These are phyloP conservation scores for Tringa solitaria DNA, from an alignment of 2,113 vertebrate species.

Conservation along the genomic window DNA sequence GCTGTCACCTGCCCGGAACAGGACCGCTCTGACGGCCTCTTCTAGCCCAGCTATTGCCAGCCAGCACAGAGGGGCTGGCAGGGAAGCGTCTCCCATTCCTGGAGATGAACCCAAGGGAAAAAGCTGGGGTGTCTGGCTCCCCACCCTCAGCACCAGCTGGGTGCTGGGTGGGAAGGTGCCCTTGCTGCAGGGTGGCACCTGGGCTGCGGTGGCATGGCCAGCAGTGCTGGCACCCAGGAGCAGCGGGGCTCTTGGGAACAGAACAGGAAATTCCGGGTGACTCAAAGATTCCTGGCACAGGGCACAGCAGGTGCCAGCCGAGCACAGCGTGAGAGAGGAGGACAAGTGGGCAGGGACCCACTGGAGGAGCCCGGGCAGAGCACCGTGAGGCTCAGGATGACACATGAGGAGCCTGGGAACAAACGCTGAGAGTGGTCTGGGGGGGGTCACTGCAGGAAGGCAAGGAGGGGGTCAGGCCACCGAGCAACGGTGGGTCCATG, in stretches of 20 bases:
- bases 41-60: not conserved
- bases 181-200: accelerated
- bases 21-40: accelerated
- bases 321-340: not conserved
- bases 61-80: not conserved
- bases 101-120: not conserved
- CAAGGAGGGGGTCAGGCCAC: not conserved
- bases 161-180: not conserved
- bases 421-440: accelerated
- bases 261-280: not conserved
- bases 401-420: not conserved
- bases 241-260: not conserved
- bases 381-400: accelerated
- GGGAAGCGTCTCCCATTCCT: not conserved
- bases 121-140: no score
- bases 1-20: not conserved
- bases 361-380: not conserved
- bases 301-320: not conserved
- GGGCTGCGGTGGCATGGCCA: not conserved
- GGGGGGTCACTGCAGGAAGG: not conserved
- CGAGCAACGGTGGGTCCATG: accelerated
- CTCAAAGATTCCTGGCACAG: constrained; percentile 21
- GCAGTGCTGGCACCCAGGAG: not conserved
- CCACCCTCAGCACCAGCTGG: not conserved
- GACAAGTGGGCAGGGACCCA: not conserved